Evolutionary conservation across 2,888 invertebrate genomes (phyloP).

Genomic region (Spodoptera exigua): DNA sequence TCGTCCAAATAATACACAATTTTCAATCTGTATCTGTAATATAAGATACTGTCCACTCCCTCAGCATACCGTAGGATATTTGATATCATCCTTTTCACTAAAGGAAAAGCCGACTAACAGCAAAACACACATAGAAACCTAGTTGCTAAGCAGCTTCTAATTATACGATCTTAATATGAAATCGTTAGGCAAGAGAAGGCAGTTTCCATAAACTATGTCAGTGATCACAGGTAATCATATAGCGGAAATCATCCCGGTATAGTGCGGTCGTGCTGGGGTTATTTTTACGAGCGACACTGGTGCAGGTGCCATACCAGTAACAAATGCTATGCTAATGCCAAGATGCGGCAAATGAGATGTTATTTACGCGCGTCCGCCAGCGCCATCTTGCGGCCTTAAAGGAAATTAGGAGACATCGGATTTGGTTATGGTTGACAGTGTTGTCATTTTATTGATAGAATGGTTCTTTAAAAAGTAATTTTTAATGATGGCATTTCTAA

Average conservation of each 20-base stretch:
- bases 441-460: too few relatives aligned
- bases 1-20: too few relatives aligned
- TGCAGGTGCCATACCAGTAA: slow-evolving; percentile 40
- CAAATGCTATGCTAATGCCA: slow-evolving; percentile 28
- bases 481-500: too few relatives aligned
- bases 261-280: slow-evolving; percentile 18
- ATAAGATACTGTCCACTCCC: too few relatives aligned
- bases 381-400: slow-evolving; percentile 17
- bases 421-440: not conserved
- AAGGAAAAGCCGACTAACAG: too few relatives aligned
- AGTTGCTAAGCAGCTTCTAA: slow-evolving; percentile 34
- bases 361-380: slow-evolving; percentile 32
- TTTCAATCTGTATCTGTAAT: too few relatives aligned
- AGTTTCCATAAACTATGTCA: slow-evolving; percentile 39
- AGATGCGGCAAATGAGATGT: slow-evolving; percentile 28
- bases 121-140: slow-evolving; percentile 11
- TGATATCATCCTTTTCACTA: too few relatives aligned
- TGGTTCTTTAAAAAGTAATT: too few relatives aligned
- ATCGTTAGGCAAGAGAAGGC: slow-evolving; percentile 10
- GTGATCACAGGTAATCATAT: slow-evolving; percentile 41
- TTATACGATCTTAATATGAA: slow-evolving; percentile 38
- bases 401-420: not conserved
- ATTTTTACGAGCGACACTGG: slow-evolving; percentile 36
- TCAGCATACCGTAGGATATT: too few relatives aligned
- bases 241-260: slow-evolving; percentile 36